phyloP scores from a whole-genome alignment of 2,797 vertebrate genomes.

The Ataeniobius toweri region DNA sequence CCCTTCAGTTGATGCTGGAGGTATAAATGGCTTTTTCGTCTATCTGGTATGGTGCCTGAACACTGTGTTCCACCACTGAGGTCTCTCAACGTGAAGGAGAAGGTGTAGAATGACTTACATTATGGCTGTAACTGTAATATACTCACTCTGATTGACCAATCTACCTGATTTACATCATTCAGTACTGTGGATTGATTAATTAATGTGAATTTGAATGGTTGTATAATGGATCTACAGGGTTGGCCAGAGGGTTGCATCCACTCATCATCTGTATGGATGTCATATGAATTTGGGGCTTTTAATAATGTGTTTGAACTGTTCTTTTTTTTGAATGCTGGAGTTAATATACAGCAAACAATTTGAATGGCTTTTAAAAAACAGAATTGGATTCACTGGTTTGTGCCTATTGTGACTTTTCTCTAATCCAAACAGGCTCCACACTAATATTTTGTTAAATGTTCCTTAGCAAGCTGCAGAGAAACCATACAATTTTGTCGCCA shows the following conservation, averaged over 20 bases:
- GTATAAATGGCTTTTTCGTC: slow-evolving; percentile 4
- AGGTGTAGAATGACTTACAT: slow-evolving; percentile 1
- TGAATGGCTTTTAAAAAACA: neutral
- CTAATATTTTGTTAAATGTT: neutral
- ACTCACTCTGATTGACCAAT: slow-evolving; percentile 3
- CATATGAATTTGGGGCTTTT: neutral
- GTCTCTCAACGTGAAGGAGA: slow-evolving; percentile 23
- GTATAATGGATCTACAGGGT: neutral
- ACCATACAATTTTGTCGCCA: neutral
- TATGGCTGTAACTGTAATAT: slow-evolving; percentile 11
- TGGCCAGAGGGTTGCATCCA: neutral
- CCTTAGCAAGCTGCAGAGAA: neutral
- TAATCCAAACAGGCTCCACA: neutral
- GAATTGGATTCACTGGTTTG: neutral
- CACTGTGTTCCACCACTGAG: slow-evolving; percentile 12
- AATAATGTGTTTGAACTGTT: neutral
- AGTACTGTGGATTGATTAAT: slow-evolving; percentile 50
- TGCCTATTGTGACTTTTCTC: neutral
- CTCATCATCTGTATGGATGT: neutral
- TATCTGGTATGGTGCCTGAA: neutral
- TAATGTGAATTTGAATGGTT: slow-evolving; percentile 33
- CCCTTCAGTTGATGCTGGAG: neutral
- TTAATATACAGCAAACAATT: neutral
- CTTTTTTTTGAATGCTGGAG: neutral
- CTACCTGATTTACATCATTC: slow-evolving; percentile 38